Conservation (phyloP, 37 sponge, comb jelly and placozoan genomes). For the Spongilla lacustris region DNA sequence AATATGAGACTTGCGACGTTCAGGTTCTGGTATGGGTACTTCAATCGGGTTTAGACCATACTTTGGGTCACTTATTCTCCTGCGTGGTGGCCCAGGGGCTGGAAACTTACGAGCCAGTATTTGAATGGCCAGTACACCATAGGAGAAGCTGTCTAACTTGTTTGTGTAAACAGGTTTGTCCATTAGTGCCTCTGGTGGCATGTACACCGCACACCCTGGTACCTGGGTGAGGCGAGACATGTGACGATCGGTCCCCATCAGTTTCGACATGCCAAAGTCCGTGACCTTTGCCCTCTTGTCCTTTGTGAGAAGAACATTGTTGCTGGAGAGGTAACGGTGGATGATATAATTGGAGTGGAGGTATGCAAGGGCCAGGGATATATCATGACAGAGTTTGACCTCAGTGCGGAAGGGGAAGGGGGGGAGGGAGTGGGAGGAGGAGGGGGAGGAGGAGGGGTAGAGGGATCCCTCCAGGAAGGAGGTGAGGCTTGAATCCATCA, state of each 20-base stretch:
- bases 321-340: slow-evolving; percentile 38
- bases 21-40: slow-evolving; percentile 23
- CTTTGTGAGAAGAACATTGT: slow-evolving; percentile 21
- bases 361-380: slow-evolving; percentile 25
- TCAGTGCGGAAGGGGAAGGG: slow-evolving; percentile 9
- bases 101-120: slow-evolving; percentile 12
- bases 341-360: slow-evolving; percentile 31
- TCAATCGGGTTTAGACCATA: background rate
- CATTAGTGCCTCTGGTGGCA: slow-evolving; percentile 33
- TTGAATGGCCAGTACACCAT: slow-evolving; percentile 23
- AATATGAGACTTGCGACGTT: slow-evolving; percentile 22
- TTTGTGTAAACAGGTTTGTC: slow-evolving; percentile 16
- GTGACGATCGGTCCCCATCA: background rate
- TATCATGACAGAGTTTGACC: slow-evolving; percentile 21
- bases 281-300: slow-evolving; percentile 10
- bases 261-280: slow-evolving; percentile 41
- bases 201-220: slow-evolving; percentile 36
- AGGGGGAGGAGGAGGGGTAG: too few species aligned
- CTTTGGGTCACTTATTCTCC: background rate
- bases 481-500: slow-evolving; percentile 5
- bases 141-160: slow-evolving; percentile 36
- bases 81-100: background rate
- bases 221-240: slow-evolving; percentile 3
- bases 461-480: slow-evolving; percentile 5
- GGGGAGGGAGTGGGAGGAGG: too few species aligned